phyloP scores from a whole-genome alignment of 1,140 invertebrate species.

The Dendrolimus kikuchii region DNA sequence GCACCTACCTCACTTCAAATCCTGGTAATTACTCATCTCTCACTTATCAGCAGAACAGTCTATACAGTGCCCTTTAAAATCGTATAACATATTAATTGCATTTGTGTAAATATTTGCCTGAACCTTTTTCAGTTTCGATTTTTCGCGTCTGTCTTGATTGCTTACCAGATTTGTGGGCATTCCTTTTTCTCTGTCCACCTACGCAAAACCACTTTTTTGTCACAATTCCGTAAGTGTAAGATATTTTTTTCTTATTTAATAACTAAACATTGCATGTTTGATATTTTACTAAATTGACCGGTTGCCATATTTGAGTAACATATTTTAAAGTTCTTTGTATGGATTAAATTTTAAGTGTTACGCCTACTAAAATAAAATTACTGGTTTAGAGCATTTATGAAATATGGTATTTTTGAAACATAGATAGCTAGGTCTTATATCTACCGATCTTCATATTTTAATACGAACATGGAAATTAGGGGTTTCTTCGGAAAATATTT shows the following conservation, averaged over 20 bases:
- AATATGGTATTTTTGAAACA: no score
- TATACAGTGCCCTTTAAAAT: no score
- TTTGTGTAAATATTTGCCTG: no score
- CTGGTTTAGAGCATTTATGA: not conserved
- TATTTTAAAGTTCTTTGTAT: constrained; percentile 1
- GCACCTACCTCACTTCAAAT: constrained; percentile 16
- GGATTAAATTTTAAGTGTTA: not conserved
- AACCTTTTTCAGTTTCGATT: not conserved
- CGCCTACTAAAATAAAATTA: constrained; percentile 11
- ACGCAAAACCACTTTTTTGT: constrained; percentile 26
- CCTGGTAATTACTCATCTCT: constrained; percentile 36
- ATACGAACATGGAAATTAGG: no score
- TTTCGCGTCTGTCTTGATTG: not conserved
- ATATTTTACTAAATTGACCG: not conserved
- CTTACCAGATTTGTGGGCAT: constrained; percentile 21
- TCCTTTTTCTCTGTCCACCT: constrained; percentile 33
- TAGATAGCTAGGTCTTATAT: no score
- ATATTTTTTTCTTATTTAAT: not conserved
- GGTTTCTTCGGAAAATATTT: no score
- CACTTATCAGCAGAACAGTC: not conserved
- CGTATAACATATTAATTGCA: no score
- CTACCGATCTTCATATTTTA: no score
- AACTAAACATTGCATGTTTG: not conserved
- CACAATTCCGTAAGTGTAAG: not conserved
- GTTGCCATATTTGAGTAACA: not conserved